Base-by-base conservation (phyloP, 2,113 vertebrate species). In the Elachura formosa region DNA sequence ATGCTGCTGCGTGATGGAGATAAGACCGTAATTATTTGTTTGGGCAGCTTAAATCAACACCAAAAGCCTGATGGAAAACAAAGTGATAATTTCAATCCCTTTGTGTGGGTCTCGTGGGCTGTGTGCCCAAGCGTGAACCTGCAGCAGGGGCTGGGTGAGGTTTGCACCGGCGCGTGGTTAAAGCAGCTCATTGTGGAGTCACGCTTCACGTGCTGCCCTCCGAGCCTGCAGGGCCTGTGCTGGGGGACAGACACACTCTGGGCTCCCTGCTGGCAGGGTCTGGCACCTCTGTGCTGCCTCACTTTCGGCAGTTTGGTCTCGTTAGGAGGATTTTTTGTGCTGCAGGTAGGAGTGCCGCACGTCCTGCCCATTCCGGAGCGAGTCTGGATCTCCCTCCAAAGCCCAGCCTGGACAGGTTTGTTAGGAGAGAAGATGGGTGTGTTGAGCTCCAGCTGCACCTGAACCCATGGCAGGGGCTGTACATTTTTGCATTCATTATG, bases 11-110 rank as follows among this genome's bases (percentile, higher is more conserved):
- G 93, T 97, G 97, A 97, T 97, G 91, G 93, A 98, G 98, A 98
- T 98, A 98, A 98, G 97, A 43, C 91, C 48, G 6, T 97, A 97
- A 97, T 98, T 98, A 97, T 97, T 97, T 97, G 95, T 97, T 98
- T 97, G 97, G 96, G 97, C 95, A 97, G 96, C 97, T 95, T 97
- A 96, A 98, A 97, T 97, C 97, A 96, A 97, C 97, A 94, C 93
- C 92, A 24, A 68, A 87, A 95, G 97, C 95, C 72, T 56, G 90
- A 87, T 77, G 92, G 95, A 96, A 97, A 97, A 97, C 96, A 95
- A 89, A 94, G 96, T n/a, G 84, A 90, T 95, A 68, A 97, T 97
- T 97, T 84, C 33, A 92, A 84, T 87, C 92, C 86, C 90, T 96
- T 77, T 95, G 86, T 93, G 75, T 83, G 94, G 96, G 77, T 94